phyloP scores from a whole-genome alignment of 2,113 vertebrate species.

The Cichladusa arquata region DNA sequence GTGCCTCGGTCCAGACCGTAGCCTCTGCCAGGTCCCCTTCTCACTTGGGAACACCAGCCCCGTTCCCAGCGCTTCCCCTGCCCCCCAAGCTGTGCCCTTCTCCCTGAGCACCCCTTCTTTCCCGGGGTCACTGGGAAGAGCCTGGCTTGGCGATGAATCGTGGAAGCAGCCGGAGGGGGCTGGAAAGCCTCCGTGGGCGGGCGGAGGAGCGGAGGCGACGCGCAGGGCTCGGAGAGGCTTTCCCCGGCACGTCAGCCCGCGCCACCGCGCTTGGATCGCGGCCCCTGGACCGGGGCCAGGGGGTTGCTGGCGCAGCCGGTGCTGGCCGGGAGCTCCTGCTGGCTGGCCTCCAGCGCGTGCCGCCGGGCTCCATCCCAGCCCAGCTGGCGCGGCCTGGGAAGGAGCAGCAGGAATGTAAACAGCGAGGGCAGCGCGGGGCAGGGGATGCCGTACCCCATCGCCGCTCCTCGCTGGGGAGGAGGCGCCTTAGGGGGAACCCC shows the following conservation, averaged over 20 bases:
- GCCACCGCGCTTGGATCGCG: conserved; percentile 6
- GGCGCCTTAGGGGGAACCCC: background rate
- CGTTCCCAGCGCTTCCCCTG: accelerated
- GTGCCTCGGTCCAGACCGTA: background rate
- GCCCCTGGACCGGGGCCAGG: conserved; percentile 50
- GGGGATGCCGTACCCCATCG: background rate
- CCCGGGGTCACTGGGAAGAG: accelerated
- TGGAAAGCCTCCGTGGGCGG: background rate
- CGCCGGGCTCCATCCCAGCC: background rate
- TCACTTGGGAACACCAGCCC: background rate
- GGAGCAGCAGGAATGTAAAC: conserved; percentile 63
- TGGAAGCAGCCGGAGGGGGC: background rate
- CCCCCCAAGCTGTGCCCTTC: accelerated
- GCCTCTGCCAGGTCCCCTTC: accelerated
- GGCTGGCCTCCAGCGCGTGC: conserved; percentile 47
- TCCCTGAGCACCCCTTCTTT: background rate
- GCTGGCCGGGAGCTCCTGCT: conserved; percentile 42
- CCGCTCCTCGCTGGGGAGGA: accelerated
- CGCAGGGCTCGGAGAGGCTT: background rate
- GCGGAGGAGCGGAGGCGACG: background rate
- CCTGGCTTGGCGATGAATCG: accelerated
- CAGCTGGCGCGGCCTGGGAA: background rate
- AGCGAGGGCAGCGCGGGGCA: background rate
- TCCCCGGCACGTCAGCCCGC: conserved; percentile 4
- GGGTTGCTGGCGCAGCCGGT: background rate